Base-by-base conservation (phyloP, 2,797 vertebrate species). In the Picus viridis region DNA sequence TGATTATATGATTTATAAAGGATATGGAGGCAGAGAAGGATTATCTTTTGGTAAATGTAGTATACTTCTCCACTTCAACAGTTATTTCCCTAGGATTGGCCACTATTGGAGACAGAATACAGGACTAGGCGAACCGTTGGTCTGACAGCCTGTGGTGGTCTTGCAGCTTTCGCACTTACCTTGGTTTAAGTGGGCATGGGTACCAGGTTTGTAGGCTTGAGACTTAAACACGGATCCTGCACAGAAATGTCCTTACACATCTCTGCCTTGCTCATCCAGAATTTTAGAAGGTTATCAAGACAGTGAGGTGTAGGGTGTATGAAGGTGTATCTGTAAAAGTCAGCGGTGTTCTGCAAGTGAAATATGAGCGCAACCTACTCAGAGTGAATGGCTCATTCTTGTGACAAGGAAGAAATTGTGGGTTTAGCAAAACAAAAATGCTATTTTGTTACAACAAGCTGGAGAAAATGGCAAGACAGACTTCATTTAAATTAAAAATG, bases 401-500 rank as follows among this genome's bases (percentile, higher is more conserved):
- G 29, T 67, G 81, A 71, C 64, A 74, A 67, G 78, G 47, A 22
- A 59, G 49, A 47, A 51, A n/a, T 1, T 11, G 22, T n/a, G 81
- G 22, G 16, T 45, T 84, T 54, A 71, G 24, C 63, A 29, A 86
- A 79, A 69, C 24, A 57, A 56, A 92, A 51, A 19, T 15, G 5
- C 9, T 2, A 30, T 73, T 76, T 93, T 11, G 62, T 86, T 86
- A 49, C 30, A 32, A 9, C 54, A 49, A 61, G 76, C 16, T 10
- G 34, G 53, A 61, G 73, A 81, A 71, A 82, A 69, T 32, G 65
- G 54, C 56, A 56, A 36, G 36, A 57, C 36, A 72, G 49, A 26
- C 70, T 65, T 64, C n/a, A 62, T 49, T 43, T 72, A 64, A 87
- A 87, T 85, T 77, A 90, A 86, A 89, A 86, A 88, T 72, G 71